Evolutionary conservation across 2,113 vertebrate species (phyloP).

Genomic region (Scomber scombrus): DNA sequence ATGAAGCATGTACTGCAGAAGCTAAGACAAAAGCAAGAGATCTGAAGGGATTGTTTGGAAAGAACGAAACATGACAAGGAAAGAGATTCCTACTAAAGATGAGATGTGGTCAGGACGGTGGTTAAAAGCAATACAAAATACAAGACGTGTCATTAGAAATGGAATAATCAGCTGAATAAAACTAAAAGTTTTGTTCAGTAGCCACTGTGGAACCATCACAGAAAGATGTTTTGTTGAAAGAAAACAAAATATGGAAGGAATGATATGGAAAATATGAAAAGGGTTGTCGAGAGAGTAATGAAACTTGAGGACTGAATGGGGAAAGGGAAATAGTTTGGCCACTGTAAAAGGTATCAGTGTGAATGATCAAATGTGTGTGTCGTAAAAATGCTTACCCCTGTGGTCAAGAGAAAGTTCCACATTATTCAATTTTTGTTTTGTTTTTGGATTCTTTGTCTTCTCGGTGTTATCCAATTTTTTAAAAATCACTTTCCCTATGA

Average conservation of each 20-base stretch:
- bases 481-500: not conserved
- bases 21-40: no score
- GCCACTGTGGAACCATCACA: not conserved
- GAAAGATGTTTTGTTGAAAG: not conserved
- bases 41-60: no score
- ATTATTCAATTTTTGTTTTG: not conserved
- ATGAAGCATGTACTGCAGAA: no score
- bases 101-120: no score
- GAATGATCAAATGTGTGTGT: conserved; percentile 32
- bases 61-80: no score
- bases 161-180: not conserved
- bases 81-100: no score
- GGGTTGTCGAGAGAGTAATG: conserved; percentile 2
- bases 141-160: no score
- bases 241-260: not conserved
- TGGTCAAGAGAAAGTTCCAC: no score
- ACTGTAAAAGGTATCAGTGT: conserved; percentile 19
- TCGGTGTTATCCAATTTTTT: not conserved
- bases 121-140: no score
- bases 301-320: not conserved
- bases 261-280: not conserved
- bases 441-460: not conserved
- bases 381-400: not conserved
- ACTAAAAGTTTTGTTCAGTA: not conserved
- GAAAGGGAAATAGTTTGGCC: conserved; percentile 9